Conservation (phyloP, 2,888 invertebrate species). For the Acleris emargana region DNA sequence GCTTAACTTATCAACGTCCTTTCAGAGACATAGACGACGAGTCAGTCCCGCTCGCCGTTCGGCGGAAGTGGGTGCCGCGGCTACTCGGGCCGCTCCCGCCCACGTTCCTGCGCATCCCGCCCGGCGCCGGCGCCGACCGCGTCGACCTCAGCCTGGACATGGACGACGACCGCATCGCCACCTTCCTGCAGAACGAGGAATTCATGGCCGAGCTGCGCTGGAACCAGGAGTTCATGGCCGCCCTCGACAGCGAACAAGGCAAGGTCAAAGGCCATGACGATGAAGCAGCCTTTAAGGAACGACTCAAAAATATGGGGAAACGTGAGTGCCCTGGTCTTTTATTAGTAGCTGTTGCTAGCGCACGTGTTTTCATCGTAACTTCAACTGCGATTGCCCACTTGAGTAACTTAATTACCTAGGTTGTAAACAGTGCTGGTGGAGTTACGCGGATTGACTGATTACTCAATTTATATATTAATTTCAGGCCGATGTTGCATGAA, state of each 20-base stretch:
- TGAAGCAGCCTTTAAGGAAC: conserved; percentile 90
- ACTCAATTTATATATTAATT: not conserved
- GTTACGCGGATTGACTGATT: not conserved
- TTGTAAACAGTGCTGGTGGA: not conserved
- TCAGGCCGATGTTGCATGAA: not conserved
- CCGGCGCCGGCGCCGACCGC: conserved; percentile 69
- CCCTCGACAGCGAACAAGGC: conserved; percentile 89
- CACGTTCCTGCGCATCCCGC: conserved; percentile 88
- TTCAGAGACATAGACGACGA: conserved; percentile 74
- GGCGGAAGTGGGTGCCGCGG: conserved; percentile 90
- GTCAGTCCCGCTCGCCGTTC: conserved; percentile 69
- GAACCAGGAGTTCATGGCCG: conserved; percentile 94
- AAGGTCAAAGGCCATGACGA: conserved; percentile 82
- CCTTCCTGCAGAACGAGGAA: conserved; percentile 95
- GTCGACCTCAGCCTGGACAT: conserved; percentile 84
- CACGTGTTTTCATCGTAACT: not conserved
- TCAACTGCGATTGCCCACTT: not conserved
- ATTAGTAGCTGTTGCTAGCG: not conserved
- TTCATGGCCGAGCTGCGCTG: conserved; percentile 93
- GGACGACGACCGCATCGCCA: conserved; percentile 93
- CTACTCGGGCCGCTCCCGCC: conserved; percentile 90
- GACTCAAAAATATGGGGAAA: conserved; percentile 92
- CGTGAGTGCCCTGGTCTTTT: conserved; percentile 66
- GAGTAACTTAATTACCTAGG: conserved; percentile 1
- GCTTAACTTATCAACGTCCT: conserved; percentile 33